Evolutionary conservation across 2,113 vertebrate species (phyloP), one percentile per base, ranked within the genome.

Genomic region (Rhadina sibilatrix): DNA sequence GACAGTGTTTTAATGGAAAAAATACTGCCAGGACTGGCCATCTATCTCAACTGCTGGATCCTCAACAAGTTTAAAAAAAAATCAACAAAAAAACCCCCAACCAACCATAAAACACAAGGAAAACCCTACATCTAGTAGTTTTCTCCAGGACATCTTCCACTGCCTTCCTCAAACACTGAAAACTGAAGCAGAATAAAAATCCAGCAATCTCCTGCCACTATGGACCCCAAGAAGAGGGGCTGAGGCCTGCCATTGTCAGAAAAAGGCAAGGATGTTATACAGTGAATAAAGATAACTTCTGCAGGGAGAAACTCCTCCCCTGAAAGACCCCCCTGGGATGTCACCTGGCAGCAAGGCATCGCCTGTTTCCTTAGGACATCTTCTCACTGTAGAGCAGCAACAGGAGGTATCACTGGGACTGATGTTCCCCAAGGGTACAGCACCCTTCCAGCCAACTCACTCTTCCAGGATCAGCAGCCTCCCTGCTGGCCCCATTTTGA

Each of bases 1-100:
- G 50, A 88, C 50, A 52, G 13, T 77, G 33, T 92, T 77, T 79
- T 76, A 94, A 90, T 76, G 72, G 93, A 84, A 95, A 95, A 92
- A 66, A 49, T 52, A 92, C 59, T 64, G 22, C 63, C 33, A n/a
- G 42, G 71, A 72, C 49, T 44, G 8, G 71, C 57, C 89, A 82
- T 60, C 57, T 86, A 54, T 90, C 70, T 91, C 90, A 94, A 81
- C 72, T 91, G 56, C 33, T 42, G 86, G 72, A 90, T 23, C 15
- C 50, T 76, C 46, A 28, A 28, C 28, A 79, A 44, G 6, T 10
- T 10, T 12, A 0, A 14, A 54, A 64, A 28, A 16, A 15, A 21
- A 6, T 7, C 17, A 10, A 28, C 18, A 54, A 50, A 50, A 27
- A 49, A 44, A 21, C 12, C 25, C 7, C 24, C 27, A 40, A 63